These are phyloP conservation scores for Rattus norvegicus DNA, from an alignment of 2,113 vertebrate genomes.

Conservation along the genomic window GRCr8 NC_086036.1:82589001-82589500, in stretches of 20 bases:
- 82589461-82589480: background rate
- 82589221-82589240: background rate
- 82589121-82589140: background rate
- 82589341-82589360: background rate
- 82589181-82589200: no score
- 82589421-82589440: background rate
- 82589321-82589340: no score
- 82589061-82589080: background rate
- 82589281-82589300: background rate
- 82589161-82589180: background rate
- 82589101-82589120: background rate
- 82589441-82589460: background rate
- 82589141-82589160: background rate
- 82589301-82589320: background rate
- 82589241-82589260: background rate
- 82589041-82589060: background rate
- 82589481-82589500: background rate
- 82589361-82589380: background rate
- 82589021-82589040: background rate
- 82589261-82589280: background rate
- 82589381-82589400: background rate
- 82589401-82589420: background rate
- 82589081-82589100: background rate
- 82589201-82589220: background rate
- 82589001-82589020: background rate